Conservation (phyloP, 2,797 vertebrate species). For the Enteromius anoplus region DNA sequence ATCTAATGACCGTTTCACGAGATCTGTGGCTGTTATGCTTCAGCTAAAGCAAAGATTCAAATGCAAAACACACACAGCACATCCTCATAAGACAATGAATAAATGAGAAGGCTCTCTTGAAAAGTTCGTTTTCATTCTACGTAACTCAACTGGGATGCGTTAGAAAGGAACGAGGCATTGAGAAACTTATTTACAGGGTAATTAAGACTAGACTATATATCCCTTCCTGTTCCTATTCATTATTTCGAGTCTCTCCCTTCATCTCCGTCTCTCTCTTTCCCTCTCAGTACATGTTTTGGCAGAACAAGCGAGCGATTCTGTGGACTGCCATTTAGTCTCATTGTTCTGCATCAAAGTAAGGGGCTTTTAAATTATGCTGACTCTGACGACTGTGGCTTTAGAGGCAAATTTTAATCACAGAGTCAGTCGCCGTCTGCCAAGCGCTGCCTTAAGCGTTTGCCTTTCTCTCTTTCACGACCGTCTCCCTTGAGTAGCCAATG, state of each 20-base stretch:
- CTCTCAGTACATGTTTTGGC: slow-evolving; percentile 46
- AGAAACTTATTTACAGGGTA: slow-evolving; percentile 54
- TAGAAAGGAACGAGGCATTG: slow-evolving; percentile 42
- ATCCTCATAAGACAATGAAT: slow-evolving; percentile 16
- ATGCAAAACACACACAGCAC: slow-evolving; percentile 9
- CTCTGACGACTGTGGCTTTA: slow-evolving; percentile 56
- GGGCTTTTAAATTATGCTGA: slow-evolving; percentile 63
- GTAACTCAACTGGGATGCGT: slow-evolving; percentile 24
- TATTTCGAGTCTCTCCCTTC: slow-evolving; percentile 10
- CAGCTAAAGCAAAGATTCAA: slow-evolving; percentile 10
- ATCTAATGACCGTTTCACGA: slow-evolving; percentile 20
- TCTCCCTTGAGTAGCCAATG: slow-evolving; percentile 41
- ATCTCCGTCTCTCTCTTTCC: slow-evolving; percentile 5
- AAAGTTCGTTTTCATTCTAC: slow-evolving; percentile 31
- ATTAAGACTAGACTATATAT: slow-evolving; percentile 55
- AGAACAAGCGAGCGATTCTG: slow-evolving; percentile 54
- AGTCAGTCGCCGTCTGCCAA: slow-evolving; percentile 56
- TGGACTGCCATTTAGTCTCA: slow-evolving; percentile 55
- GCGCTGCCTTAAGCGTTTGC: slow-evolving; percentile 48
- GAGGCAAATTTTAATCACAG: slow-evolving; percentile 60
- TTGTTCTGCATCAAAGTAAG: slow-evolving; percentile 61
- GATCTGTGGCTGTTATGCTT: slow-evolving; percentile 25
- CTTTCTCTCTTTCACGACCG: slow-evolving; percentile 48
- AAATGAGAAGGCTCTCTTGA: slow-evolving; percentile 22
- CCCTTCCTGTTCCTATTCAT: slow-evolving; percentile 47